Evolutionary conservation across 2,797 vertebrate species (phyloP), one percentile per base, ranked within the genome.

Genomic region (Eremophila alpestris): DNA sequence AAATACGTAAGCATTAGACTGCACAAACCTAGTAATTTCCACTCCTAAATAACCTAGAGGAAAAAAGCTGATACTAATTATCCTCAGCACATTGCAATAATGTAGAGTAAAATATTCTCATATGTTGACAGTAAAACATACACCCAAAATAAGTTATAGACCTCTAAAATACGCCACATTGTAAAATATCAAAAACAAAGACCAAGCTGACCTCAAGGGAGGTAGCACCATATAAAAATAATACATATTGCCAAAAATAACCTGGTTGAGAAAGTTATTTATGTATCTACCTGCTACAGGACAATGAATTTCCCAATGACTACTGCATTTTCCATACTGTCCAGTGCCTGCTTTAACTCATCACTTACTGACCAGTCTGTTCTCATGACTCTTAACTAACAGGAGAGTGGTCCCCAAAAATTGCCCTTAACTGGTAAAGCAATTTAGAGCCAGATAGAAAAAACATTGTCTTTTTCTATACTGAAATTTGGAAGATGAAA

Each of bases 391-490:
- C 18, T 51, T 13, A 32, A 7, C 26, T 20, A n/a, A 24, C 13
- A 30, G 13, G 4, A 36, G 8, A 58, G 8, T 16, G 9, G 3
- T 15, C 27, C 51, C 48, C 52, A 4, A n/a, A 81, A 70, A 14
- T 6, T 34, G 5, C 14, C 38, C 46, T 30, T 46, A 70, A n/a
- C 5, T 54, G 15, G 2, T 21, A 23, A 21, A 52, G 16, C 3
- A 63, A 46, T 40, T 64, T 55, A 63, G 17, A 83, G 18, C 5
- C 14, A 34, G 16, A n/a, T 0, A 46, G 22, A 36, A 87, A 65
- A 69, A 83, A 41, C 1, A 0, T 5, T 20, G 9, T 4, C 0
- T 54, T 49, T 86, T 54, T 32, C 34, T n/a, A 24, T 4, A 32
- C 23, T 6, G 10, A 24, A 26, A 26, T 41, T 19, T 58, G 20